Percentiles rank a stretch among this genome's conserved stretches.
Evolutionary conservation across 1,140 invertebrate species (phyloP).

Genomic region (Aphelenchoides fujianensis): DNA sequence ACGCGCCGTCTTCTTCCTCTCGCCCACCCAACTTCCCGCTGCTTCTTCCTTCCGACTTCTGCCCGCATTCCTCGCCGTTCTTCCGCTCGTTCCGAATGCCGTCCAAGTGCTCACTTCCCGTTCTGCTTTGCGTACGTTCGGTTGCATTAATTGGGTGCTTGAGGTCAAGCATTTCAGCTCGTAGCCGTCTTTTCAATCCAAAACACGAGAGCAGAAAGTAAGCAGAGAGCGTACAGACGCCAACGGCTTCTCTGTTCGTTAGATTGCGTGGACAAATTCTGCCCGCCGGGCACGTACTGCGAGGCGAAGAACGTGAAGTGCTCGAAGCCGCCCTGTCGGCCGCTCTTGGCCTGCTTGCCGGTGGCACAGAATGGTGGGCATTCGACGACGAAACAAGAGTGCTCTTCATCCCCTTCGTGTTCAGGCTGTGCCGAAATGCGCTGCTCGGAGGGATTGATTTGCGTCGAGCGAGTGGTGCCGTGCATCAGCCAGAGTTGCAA

Average conservation of each 20-base stretch:
- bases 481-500: slow-evolving; percentile 34
- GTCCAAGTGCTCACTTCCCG: too few relatives aligned
- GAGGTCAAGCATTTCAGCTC: background rate
- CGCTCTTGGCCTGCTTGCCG: slow-evolving; percentile 20
- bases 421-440: slow-evolving; percentile 20
- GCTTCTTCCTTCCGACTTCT: too few relatives aligned
- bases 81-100: too few relatives aligned
- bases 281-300: slow-evolving; percentile 30
- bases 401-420: slow-evolving; percentile 17
- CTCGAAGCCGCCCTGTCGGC: slow-evolving; percentile 23
- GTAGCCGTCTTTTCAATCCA: background rate
- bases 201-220: too few relatives aligned
- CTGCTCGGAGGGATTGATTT: slow-evolving; percentile 28
- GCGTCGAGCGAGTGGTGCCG: slow-evolving; percentile 28
- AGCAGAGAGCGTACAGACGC: too few relatives aligned
- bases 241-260: too few relatives aligned
- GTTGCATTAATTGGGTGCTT: background rate
- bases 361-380: slow-evolving; percentile 5
- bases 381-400: background rate
- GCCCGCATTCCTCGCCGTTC: too few relatives aligned
- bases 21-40: too few relatives aligned
- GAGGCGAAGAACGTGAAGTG: slow-evolving; percentile 29
- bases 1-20: too few relatives aligned
- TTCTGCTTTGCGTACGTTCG: background rate
- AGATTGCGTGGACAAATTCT: slow-evolving; percentile 37